Base-by-base conservation (phyloP, 2,113 vertebrate genomes). In the Sinocyclocheilus maitianheensis region DNA sequence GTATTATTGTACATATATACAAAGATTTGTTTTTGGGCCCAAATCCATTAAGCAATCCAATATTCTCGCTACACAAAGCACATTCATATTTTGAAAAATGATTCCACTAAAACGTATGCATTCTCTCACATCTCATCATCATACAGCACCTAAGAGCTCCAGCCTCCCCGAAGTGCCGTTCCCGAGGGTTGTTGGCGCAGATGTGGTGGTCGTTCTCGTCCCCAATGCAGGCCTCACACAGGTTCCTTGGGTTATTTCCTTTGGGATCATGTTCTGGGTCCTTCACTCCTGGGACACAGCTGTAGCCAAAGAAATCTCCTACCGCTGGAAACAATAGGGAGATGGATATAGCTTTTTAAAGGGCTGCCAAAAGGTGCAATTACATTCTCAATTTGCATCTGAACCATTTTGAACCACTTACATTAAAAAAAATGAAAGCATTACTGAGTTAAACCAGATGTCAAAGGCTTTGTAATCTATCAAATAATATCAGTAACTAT, bases 221-320 rank as follows among this genome's bases (percentile, higher is more conserved):
- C 12, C 95, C 95, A 37, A 96, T 96, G 65, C 95, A 96, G 86
- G 95, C 95, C 88, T 96, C 95, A 0, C 95, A 96, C 69, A 96
- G 93, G 93, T 96, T 96, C 91, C 93, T 95, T 48, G 95, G 95
- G 88, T 96, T 96, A 91, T 91, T 96, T 43, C 95, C 95, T 86
- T 89, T 92, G 84, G 95, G 95, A 90, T 96, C 95, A 4, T 95
- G 94, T 81, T 92, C 92, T 5, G 86, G 81, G 83, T 95, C 95
- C 86, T 95, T 94, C 2, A 94, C 87, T 0, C 95, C 95, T 0
- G 95, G 95, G 18, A 96, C 95, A 11, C 95, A 96, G 90, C 95
- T 96, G 88, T 95, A 96, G 62, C 95, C 95, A 0, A 96, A 96
- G 92, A 96, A 95, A 88, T 96, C 93, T 18, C 95, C 95, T 48